Conservation (phyloP, 2,888 invertebrate species). For the Lasioglossum marginatum region DNA sequence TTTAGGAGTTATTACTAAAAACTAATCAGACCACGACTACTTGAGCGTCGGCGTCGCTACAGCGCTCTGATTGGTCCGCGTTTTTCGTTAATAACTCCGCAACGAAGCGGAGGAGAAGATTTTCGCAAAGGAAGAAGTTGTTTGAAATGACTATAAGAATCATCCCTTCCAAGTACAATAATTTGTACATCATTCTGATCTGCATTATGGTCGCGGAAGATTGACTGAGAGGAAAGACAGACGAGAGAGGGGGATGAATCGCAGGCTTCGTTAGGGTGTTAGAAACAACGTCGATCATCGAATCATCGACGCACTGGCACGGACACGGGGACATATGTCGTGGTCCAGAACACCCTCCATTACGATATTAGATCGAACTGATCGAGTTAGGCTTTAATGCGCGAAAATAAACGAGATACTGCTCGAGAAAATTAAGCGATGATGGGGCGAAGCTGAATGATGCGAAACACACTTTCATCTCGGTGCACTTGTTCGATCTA, state of each 20-base stretch:
- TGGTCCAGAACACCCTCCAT: slow-evolving; percentile 78
- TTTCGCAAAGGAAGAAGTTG: too few relatives aligned
- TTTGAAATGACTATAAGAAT: too few relatives aligned
- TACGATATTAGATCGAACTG: slow-evolving; percentile 79
- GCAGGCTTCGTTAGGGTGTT: slow-evolving; percentile 38
- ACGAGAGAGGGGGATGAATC: slow-evolving; percentile 7
- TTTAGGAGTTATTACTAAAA: too few relatives aligned
- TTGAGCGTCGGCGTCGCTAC: too few relatives aligned
- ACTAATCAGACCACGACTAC: too few relatives aligned
- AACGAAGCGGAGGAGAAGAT: too few relatives aligned
- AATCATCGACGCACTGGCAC: slow-evolving; percentile 80
- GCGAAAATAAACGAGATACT: slow-evolving; percentile 59
- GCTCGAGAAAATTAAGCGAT: slow-evolving; percentile 11
- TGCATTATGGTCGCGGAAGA: slow-evolving; percentile 27
- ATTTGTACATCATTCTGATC: too few relatives aligned
- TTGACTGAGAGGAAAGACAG: slow-evolving; percentile 17
- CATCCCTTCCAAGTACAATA: too few relatives aligned
- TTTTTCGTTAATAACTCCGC: too few relatives aligned
- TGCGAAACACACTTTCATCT: slow-evolving; percentile 25
- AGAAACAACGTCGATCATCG: slow-evolving; percentile 76
- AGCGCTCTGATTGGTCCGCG: too few relatives aligned
- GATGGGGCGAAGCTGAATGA: slow-evolving; percentile 38
- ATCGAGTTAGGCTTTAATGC: slow-evolving; percentile 75
- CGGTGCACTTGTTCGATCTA: neutral
- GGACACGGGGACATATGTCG: slow-evolving; percentile 81